Base-by-base conservation (phyloP, 1,140 invertebrate genomes). In the Dreissena rostriformis region DNA sequence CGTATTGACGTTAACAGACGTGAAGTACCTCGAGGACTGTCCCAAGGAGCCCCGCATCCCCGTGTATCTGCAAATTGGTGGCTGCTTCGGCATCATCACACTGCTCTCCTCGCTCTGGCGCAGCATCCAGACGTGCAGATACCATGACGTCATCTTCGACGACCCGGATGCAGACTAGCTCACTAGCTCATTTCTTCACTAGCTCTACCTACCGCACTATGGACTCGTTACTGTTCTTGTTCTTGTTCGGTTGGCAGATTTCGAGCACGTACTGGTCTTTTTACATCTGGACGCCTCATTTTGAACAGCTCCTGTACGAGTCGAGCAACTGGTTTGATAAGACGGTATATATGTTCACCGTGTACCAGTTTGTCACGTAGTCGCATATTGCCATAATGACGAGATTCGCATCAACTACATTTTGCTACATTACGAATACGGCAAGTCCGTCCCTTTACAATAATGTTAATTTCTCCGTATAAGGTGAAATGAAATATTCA, bases 111-210 rank as follows among this genome's bases (percentile, higher is more conserved):
- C 95, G 19, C 93, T 96, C 10, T 97, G 96, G 94, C 94, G 94
- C 0, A 96, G 96, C 91, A 95, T 96, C 19, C 93, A 94, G 57
- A 95, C 94, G 0, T 93, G 95, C 11, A 89, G 92, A 55, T 94
- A 94, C 86, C 94, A 94, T 75, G 94, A 94, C n/a, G 94, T 95
- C 19, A 94, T 95, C 22, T 91, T 93, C 85, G 91, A 91, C 49
- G 90, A 89, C 49, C 90, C 91, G 55, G 92, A 90, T 73, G 86
- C 88, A 6, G 92, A 93, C 61, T n/a, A n/a, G n/a, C n/a, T n/a
- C n/a, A n/a, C n/a, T n/a, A 89, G 88, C 10, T 88, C 87, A 24
- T n/a, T n/a, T n/a, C n/a, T 87, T 91, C 63, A 82, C 88, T 1
- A 88, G 89, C 12, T 87, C 83, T 17, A 91, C 90, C 11, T 92